Evolutionary conservation across 2,113 vertebrate species (phyloP).

Genomic region (Uropsilus gracilis): DNA sequence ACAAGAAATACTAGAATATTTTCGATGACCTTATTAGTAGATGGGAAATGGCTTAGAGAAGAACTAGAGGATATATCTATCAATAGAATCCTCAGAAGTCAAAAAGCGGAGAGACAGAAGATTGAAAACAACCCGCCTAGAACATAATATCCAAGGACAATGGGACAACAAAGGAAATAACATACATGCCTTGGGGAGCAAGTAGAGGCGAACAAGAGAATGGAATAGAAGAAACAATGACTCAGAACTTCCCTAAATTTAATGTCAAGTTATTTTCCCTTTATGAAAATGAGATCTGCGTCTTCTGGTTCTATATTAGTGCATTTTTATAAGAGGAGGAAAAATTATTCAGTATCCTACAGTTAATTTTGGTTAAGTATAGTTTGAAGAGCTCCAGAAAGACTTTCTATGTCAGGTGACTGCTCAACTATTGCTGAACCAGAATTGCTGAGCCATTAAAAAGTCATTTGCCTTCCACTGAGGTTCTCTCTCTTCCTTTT

Average conservation of each 20-base stretch:
- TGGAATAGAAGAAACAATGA: neutral
- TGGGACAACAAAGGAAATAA: neutral
- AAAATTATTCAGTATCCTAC: neutral
- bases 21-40: neutral
- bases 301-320: neutral
- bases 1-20: neutral
- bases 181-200: neutral
- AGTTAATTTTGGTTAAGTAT: constrained; percentile 42
- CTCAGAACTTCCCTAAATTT: neutral
- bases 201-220: neutral
- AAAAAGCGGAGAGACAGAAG: neutral
- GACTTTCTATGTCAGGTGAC: neutral
- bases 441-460: neutral
- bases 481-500: neutral
- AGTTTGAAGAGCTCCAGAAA: neutral
- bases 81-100: neutral
- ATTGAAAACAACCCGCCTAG: neutral
- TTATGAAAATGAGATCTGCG: constrained; percentile 22
- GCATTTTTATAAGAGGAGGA: neutral
- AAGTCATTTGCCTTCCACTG: neutral
- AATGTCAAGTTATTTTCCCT: neutral
- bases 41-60: neutral
- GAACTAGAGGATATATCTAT: neutral
- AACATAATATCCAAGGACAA: neutral
- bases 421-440: neutral